Base-by-base conservation (phyloP, 2,113 vertebrate species). In the Chroicocephalus ridibundus region DNA sequence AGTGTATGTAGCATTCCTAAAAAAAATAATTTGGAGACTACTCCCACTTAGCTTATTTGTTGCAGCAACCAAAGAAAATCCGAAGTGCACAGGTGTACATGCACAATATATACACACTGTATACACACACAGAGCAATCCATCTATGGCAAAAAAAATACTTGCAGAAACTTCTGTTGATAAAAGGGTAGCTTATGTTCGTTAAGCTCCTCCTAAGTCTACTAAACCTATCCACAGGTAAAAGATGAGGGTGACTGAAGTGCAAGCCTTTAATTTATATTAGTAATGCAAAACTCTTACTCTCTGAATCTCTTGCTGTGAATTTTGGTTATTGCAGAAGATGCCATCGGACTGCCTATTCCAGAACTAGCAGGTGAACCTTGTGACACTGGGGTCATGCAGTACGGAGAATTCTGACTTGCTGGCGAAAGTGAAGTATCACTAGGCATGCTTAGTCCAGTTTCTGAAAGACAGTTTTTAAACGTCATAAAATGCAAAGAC, bases 371-470 rank as follows among this genome's bases (percentile, higher is more conserved):
- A 22, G 99, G 99, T 51, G 99, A 99, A 13, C 99, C 99, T 97
- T 99, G 99, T 7, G 99, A 99, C 68, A 99, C 99, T 0, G 99
- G 99, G 4, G 99, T 99, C 98, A 99, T 99, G 97, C 99, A 99
- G 85, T 99, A 99, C 0, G 99, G 99, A 90, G 99, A 99, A 93
- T 99, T 99, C 98, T 99, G 99, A 98, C 99, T 99, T 97, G 99
- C 99, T 76, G 99, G 99, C 17, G 99, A 99, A 47, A 99, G 98
- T 1, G 99, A 99, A 20, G 99, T 98, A 70, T 99, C 99, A 96
- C 99, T 99, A 90, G 99, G 99, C 97, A 99, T 97, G 84, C 99
- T 99, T 94, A 99, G 97, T 80, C 99, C 99, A 18, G 98, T 94
- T 96, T 98, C 98, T 98, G 97, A 84, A 95, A 97, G 74, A 70